Conservation (phyloP, 2,888 invertebrate genomes). For the Urechis unicinctus region DNA sequence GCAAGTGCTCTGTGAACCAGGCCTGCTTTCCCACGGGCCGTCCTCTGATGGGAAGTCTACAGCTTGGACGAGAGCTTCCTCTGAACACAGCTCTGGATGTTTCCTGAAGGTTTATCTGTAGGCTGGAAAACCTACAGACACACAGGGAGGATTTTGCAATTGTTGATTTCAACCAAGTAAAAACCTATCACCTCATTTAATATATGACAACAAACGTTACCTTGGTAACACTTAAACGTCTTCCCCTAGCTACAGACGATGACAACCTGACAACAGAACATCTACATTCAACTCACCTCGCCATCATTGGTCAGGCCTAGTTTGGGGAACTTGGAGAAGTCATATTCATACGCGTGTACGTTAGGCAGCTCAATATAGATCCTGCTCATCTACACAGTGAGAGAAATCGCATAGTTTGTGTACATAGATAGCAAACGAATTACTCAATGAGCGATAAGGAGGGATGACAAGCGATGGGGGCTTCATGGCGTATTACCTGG, state of each 20-base stretch:
- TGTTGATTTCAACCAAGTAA: not conserved
- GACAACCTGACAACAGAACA: too few relatives aligned
- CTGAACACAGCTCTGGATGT: not conserved
- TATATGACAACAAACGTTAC: too few relatives aligned
- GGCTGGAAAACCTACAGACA: not conserved
- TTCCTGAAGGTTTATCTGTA: not conserved
- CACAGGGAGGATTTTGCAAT: too few relatives aligned
- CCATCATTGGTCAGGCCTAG: not conserved
- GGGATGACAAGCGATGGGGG: not conserved
- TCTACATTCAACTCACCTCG: constrained; percentile 2
- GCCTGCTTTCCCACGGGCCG: too few relatives aligned
- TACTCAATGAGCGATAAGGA: too few relatives aligned
- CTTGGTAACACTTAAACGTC: too few relatives aligned
- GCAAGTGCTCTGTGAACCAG: too few relatives aligned
- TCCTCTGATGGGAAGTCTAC: too few relatives aligned
- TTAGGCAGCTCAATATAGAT: constrained; percentile 76
- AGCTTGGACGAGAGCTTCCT: not conserved
- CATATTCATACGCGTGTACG: constrained; percentile 71
- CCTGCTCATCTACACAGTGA: constrained; percentile 57
- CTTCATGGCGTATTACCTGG: constrained; percentile 55
- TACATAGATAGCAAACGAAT: too few relatives aligned
- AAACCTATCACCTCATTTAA: too few relatives aligned
- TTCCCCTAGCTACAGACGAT: too few relatives aligned
- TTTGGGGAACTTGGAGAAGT: constrained; percentile 67
- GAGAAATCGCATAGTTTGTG: too few relatives aligned